phyloP scores from a whole-genome alignment of 1,140 invertebrate genomes.

The Apis cerana region DNA sequence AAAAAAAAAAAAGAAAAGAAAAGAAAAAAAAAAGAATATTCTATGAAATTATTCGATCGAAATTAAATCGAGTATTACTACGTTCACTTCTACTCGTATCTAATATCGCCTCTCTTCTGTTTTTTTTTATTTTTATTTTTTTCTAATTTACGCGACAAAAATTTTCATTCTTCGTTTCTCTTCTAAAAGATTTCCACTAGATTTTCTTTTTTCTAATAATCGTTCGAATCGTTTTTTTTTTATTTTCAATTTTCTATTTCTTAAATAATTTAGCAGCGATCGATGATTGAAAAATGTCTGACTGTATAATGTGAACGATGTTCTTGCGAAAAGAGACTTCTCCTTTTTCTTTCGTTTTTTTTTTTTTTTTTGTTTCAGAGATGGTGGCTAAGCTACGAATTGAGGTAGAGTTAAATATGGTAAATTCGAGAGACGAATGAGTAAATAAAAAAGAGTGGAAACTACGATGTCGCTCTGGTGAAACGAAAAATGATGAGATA shows the following conservation, averaged over 20 bases:
- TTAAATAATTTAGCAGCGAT: neutral
- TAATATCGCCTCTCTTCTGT: too few species aligned
- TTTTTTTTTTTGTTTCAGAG: neutral
- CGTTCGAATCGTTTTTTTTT: neutral
- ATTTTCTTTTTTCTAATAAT: neutral
- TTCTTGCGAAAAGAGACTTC: neutral
- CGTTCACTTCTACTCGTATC: too few species aligned
- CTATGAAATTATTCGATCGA: too few species aligned
- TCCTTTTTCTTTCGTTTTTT: neutral
- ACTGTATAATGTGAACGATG: neutral
- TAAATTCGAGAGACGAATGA: constrained; percentile 12
- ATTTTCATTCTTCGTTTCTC: too few species aligned
- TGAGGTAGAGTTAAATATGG: constrained; percentile 46
- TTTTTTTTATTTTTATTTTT: too few species aligned
- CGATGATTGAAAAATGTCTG: neutral
- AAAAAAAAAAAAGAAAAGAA: too few species aligned
- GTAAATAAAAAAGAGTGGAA: neutral
- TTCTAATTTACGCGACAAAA: too few species aligned
- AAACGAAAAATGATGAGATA: neutral
- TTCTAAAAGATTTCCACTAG: neutral
- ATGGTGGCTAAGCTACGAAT: constrained; percentile 11
- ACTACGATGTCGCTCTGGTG: too few species aligned
- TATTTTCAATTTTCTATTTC: neutral
- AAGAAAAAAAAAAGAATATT: too few species aligned
- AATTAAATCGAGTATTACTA: too few species aligned